Percentiles rank a stretch among this genome's conserved stretches.
phyloP scores from a whole-genome alignment of 2,888 invertebrate genomes.

The Zygogramma bicolorata region DNA sequence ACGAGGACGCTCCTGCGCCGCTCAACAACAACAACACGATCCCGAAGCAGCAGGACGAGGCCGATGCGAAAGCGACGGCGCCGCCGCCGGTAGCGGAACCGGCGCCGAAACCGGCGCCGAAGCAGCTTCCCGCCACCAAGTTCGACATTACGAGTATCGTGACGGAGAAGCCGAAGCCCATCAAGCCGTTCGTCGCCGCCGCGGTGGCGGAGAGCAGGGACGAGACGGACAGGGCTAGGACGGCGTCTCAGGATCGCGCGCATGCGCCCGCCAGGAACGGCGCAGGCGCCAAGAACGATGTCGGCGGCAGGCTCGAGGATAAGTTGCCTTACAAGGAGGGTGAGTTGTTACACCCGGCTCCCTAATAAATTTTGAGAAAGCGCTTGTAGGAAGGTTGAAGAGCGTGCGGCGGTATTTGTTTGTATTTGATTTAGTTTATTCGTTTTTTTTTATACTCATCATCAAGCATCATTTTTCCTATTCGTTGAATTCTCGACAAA shows the following conservation, averaged over 20 bases:
- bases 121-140: not conserved
- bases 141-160: conserved; percentile 55
- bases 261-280: conserved; percentile 63
- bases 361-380: too few relatives aligned
- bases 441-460: too few relatives aligned
- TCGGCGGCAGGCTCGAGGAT: conserved; percentile 43
- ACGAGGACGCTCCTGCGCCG: not conserved
- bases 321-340: conserved; percentile 61
- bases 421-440: too few relatives aligned
- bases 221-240: conserved; percentile 60
- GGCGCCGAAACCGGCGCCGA: not conserved
- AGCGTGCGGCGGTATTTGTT: too few relatives aligned
- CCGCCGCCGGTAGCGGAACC: not conserved
- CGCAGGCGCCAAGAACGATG: conserved; percentile 59
- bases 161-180: conserved; percentile 61
- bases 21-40: conserved; percentile 5
- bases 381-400: too few relatives aligned
- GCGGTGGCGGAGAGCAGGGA: conserved; percentile 47
- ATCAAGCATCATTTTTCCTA: too few relatives aligned
- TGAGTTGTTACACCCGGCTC: too few relatives aligned
- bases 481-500: too few relatives aligned
- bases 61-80: not conserved
- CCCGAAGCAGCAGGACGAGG: not conserved
- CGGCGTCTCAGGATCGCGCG: conserved; percentile 34
- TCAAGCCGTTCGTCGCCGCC: conserved; percentile 45